These are phyloP conservation scores for Pseudococcus jackbeardsleyi DNA, from an alignment of 2,888 invertebrate genomes.

Conservation along the genomic window DNA sequence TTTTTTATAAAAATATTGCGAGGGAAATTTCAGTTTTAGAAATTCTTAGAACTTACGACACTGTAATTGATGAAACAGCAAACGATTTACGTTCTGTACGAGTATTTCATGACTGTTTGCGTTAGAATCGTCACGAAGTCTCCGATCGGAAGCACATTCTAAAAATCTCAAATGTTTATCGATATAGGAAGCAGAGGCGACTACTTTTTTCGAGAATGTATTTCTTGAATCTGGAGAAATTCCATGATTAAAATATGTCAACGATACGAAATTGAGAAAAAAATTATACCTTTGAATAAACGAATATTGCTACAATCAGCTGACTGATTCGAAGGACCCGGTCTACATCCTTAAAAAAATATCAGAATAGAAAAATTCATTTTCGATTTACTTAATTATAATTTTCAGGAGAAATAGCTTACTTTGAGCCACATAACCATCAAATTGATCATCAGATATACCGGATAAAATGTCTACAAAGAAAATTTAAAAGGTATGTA, in stretches of 20 bases:
- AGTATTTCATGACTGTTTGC: constrained; percentile 5
- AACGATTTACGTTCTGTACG: constrained; percentile 29
- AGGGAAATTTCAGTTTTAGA: background rate
- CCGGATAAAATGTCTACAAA: constrained; percentile 10
- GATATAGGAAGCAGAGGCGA: constrained; percentile 13
- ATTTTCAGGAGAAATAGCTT: background rate
- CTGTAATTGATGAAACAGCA: background rate
- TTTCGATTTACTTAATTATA: background rate
- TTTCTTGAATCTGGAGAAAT: background rate
- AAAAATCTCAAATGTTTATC: constrained; percentile 32
- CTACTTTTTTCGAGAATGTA: constrained; percentile 41
- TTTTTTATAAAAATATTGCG: background rate
- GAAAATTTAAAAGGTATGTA: background rate
- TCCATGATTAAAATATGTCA: background rate
- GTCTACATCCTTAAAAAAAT: constrained; percentile 13
- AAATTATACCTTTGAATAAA: constrained; percentile 9
- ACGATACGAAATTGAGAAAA: background rate
- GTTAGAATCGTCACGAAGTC: background rate
- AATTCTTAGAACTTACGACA: constrained; percentile 1
- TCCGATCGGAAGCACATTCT: constrained; percentile 31
- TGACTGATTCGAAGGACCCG: constrained; percentile 34
- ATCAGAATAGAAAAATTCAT: background rate
- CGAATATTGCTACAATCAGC: background rate
- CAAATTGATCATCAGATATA: background rate
- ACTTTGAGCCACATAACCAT: constrained; percentile 17